Base-by-base conservation (phyloP, 2,888 invertebrate species). In the Drosophila anomalipes region DNA sequence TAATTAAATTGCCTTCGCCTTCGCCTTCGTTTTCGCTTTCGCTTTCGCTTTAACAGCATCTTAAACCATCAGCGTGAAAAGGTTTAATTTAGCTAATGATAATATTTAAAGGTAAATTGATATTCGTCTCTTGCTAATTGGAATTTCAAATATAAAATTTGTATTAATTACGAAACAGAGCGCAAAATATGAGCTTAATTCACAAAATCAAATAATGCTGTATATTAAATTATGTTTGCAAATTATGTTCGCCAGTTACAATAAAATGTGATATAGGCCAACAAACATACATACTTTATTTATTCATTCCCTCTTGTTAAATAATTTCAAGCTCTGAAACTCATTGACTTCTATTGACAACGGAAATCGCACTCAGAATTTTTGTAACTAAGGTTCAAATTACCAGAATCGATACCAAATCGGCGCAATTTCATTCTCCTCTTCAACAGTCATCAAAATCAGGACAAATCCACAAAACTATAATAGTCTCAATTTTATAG, bases 1-100 rank as follows among this genome's bases (percentile, higher is more conserved):
- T 83, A 88, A 83, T 88, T 83, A 88, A 88, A 67, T 44, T 44
- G 10, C 26, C 44, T 30, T 12, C 32, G 10, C 26, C 44, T 30
- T 12, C 32, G 37, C 10, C 47, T 33, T 22, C 14, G 52, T 22
- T 5, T 30, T 51, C n/a, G 12, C 32, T 5, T 14, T 35, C 10
- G 9, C 26, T 9, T 16, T 47, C 2, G 33, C 14, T 37, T 19
- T 19, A 10, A 10, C 30, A 37, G 12, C 22, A 19, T 33, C 44
- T 78, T 60, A n/a, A 72, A 44, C 39, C 53, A 47, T 10, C 12
- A 22, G 51, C 4, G 3, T 19, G 4, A 54, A 54, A 33, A 16
- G 47, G 4, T 26, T 51, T 52, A 3, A 1, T 44, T 51, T 39
- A 22, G 9, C 22, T 57, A 32, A 16, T 44, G 26, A 22, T 14